These are phyloP conservation scores for Cygnus atratus DNA, from an alignment of 2,113 vertebrate genomes.

Conservation along the genomic window DNA sequence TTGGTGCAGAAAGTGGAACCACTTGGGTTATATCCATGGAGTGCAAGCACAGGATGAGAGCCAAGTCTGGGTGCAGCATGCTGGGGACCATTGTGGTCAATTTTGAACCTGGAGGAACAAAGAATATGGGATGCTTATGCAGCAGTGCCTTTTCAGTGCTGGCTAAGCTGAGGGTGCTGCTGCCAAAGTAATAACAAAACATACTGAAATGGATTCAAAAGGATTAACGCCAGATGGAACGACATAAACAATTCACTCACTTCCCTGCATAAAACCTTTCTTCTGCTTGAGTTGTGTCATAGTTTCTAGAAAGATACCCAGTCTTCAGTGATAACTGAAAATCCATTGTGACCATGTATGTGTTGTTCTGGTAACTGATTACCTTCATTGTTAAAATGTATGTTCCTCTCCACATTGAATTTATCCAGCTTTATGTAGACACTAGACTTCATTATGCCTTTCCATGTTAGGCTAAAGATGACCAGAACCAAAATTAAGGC, in stretches of 20 bases:
- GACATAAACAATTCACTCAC: not conserved
- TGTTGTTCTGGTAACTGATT: not conserved
- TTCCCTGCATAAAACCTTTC: not conserved
- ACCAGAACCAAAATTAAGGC: not conserved
- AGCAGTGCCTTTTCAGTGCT: not conserved
- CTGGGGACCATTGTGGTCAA: not conserved
- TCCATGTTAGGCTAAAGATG: not conserved
- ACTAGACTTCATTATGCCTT: not conserved
- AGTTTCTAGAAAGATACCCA: not conserved
- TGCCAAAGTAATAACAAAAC: not conserved
- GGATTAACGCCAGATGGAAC: not conserved
- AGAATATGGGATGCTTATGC: not conserved
- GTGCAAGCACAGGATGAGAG: not conserved
- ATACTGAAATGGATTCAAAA: not conserved
- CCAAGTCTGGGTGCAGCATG: not conserved
- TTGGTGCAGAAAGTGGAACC: not conserved
- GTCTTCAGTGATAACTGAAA: not conserved
- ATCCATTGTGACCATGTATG: not conserved
- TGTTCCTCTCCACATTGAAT: not conserved
- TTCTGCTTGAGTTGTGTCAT: not conserved
- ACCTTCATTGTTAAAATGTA: not conserved
- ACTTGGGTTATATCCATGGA: not conserved
- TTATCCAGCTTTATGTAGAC: not conserved
- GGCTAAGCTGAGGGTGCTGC: not conserved
- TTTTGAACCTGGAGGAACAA: not conserved